phyloP scores from a whole-genome alignment of 1,140 invertebrate species.

The Chelonus insularis region DNA sequence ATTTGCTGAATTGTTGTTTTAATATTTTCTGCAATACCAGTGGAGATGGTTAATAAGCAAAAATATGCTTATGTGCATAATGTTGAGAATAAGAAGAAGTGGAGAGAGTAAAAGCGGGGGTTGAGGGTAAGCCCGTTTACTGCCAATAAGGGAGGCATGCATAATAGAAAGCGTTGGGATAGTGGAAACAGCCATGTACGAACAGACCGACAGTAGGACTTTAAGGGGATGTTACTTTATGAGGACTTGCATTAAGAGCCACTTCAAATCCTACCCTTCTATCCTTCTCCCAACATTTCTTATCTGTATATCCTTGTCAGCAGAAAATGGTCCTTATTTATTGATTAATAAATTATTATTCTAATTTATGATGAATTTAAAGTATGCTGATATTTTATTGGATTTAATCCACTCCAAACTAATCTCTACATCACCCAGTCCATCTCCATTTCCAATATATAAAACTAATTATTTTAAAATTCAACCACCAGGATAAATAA shows the following conservation, averaged over 20 bases:
- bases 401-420: too few species aligned
- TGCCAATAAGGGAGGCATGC: slow-evolving; percentile 52
- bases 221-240: slow-evolving; percentile 48
- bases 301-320: neutral
- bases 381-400: neutral
- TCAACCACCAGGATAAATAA: too few species aligned
- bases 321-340: neutral
- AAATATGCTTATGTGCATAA: slow-evolving; percentile 1
- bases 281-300: neutral
- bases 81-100: neutral
- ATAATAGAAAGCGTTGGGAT: slow-evolving; percentile 45
- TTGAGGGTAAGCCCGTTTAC: slow-evolving; percentile 41
- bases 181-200: slow-evolving; percentile 34
- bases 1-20: neutral
- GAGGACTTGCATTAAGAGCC: slow-evolving; percentile 41
- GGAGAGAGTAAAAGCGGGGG: neutral
- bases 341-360: neutral
- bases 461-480: too few species aligned
- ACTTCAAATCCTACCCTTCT: slow-evolving; percentile 12
- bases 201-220: slow-evolving; percentile 40
- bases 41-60: neutral
- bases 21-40: neutral
- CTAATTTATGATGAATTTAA: slow-evolving; percentile 6
- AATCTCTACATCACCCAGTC: too few species aligned
- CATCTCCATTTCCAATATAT: too few species aligned